Base-by-base conservation (phyloP, 2,113 vertebrate genomes). In the Rynchops niger region DNA sequence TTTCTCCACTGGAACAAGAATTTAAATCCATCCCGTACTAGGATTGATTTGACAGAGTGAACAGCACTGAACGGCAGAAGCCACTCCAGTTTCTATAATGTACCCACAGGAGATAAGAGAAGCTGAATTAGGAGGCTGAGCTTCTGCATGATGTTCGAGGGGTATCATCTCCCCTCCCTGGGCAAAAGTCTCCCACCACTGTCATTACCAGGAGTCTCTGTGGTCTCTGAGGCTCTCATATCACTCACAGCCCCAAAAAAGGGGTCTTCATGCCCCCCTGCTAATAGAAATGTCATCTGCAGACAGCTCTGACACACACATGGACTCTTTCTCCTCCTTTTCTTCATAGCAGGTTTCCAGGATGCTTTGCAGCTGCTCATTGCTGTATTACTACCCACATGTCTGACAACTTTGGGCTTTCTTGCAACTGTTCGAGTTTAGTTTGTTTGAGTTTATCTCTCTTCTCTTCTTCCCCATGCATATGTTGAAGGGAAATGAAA, bases 311-410 rank as follows among this genome's bases (percentile, higher is more conserved):
- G 20, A 23, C 30, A 16, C 43, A 70, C 30, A 0, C 16, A 50
- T 50, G 38, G 42, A 19, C 5, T 34, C 21, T 10, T 43, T 18
- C 20, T 59, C 16, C 6, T 16, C 15, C 34, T 56, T 82, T 66
- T 65, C 22, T 22, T 72, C 45, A 9, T 0, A 3, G 2, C 3
- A 66, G 59, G 16, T 9, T 61, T 49, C 67, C 40, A n/a, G 65
- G 38, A 52, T 52, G 30, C 18, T 84, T 42, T 84, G n/a, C 45
- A 32, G 40, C 52, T 82, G 26, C 43, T 34, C 15, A 6, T 56
- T 0, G 0, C 23, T 43, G 5, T 18, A 12, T 21, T 40, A 15
- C 36, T n/a, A 9, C 34, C 17, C 43, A 11, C 0, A 0, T 5
- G 0, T 18, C 55, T 76, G 52, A 32, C 36, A 61, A 4, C 14